A percentile compares a stretch with the other conserved stretches of the same genome.
Evolutionary conservation across 2,797 vertebrate species (phyloP).

Genomic region (Typhlichthys subterraneus): DNA sequence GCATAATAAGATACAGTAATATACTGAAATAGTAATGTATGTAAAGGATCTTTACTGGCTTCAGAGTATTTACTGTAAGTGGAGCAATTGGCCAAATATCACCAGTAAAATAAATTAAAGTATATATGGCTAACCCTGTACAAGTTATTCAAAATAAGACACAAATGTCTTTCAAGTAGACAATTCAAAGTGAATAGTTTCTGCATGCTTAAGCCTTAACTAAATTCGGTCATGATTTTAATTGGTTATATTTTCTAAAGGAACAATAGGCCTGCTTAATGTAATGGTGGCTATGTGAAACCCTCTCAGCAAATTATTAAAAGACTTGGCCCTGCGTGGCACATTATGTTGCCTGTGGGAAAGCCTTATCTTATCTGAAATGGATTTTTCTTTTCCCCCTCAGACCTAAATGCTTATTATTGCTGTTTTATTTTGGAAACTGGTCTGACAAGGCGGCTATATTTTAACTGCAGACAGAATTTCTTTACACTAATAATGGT

Average conservation of each 20-base stretch:
- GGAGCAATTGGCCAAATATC: not conserved
- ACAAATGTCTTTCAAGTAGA: no score
- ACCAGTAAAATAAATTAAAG: no score
- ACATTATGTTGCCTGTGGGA: constrained; percentile 17
- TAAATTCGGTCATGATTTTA: no score
- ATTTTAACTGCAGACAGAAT: no score
- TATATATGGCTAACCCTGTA: no score
- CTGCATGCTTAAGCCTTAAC: no score
- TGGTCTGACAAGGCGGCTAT: constrained; percentile 18
- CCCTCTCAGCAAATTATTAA: constrained; percentile 21
- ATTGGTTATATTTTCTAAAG: not conserved
- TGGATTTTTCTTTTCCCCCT: constrained; percentile 47
- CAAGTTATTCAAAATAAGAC: no score
- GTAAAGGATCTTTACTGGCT: not conserved
- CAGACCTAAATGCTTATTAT: constrained; percentile 39
- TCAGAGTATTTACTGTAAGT: not conserved
- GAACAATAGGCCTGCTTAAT: not conserved
- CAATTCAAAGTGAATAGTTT: no score
- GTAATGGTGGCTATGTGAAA: constrained; percentile 12
- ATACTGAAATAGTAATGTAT: not conserved
- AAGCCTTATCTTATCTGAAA: constrained; percentile 36
- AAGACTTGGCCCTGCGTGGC: constrained; percentile 10
- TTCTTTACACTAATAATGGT: no score
- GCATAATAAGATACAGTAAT: not conserved
- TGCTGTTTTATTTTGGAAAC: constrained; percentile 39